Evolutionary conservation across 1,140 invertebrate species (phyloP).

Genomic region (Melanaphis sacchari): DNA sequence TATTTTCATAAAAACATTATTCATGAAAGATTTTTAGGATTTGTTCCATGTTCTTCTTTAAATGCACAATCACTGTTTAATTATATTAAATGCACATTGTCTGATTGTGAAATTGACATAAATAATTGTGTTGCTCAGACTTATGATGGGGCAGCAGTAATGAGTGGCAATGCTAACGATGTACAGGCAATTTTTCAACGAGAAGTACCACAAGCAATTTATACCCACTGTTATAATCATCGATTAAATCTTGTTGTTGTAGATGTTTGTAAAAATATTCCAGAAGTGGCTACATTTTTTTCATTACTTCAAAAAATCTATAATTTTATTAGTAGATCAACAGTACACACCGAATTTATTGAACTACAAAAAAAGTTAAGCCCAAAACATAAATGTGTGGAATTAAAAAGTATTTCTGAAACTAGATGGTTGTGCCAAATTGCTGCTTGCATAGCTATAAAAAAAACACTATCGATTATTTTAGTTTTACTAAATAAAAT

Average conservation of each 20-base stretch:
- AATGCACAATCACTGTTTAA: background rate
- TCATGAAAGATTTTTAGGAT: constrained; percentile 24
- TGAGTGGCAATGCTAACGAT: constrained; percentile 16
- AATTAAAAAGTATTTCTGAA: constrained; percentile 25
- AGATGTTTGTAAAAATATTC: constrained; percentile 2
- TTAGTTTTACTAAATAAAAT: constrained; percentile 2
- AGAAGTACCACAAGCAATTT: constrained; percentile 5
- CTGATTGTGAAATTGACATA: background rate
- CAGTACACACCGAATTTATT: background rate
- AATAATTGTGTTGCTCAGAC: background rate
- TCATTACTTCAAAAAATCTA: background rate
- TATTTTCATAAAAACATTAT: background rate
- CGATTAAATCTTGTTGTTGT: background rate
- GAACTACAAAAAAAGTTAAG: background rate
- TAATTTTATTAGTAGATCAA: background rate
- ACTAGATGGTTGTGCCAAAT: background rate
- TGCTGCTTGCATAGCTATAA: background rate
- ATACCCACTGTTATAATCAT: background rate
- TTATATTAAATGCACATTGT: background rate
- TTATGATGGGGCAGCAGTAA: background rate
- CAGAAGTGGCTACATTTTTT: background rate
- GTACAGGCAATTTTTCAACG: constrained; percentile 13
- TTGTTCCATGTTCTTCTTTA: background rate
- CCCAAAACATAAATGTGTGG: background rate
- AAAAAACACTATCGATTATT: background rate